Percentiles rank a stretch among this genome's conserved stretches.
phyloP scores from a whole-genome alignment of 2,113 vertebrate genomes.

The Ceyx cyanopectus region DNA sequence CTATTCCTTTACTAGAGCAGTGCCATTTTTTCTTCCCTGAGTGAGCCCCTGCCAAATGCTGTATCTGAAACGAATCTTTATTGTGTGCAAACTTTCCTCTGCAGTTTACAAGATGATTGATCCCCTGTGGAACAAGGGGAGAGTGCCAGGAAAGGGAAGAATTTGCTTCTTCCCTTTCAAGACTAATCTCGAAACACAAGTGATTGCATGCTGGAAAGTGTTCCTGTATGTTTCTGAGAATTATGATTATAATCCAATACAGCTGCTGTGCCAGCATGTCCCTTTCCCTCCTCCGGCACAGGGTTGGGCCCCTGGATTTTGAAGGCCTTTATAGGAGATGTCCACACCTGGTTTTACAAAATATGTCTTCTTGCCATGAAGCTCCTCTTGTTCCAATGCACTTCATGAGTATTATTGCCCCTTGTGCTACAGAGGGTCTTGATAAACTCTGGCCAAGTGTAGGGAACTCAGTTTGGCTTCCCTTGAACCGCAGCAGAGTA shows the following conservation, averaged over 20 bases:
- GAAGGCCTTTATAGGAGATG: not conserved
- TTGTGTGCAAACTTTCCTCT: not conserved
- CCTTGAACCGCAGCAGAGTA: not conserved
- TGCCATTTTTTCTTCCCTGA: not conserved
- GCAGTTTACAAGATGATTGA: slow-evolving; percentile 3
- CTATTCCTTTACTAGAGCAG: not conserved
- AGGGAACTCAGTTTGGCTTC: not conserved
- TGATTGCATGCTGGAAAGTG: not conserved
- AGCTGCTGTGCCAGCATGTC: slow-evolving; percentile 1
- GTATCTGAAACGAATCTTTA: slow-evolving; percentile 35
- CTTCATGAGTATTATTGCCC: not conserved
- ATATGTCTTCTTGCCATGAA: not conserved
- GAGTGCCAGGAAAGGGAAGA: slow-evolving; percentile 41
- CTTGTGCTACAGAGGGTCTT: not conserved
- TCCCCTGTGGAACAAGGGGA: slow-evolving; percentile 27
- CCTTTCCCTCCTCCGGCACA: not conserved
- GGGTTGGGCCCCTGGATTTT: not conserved
- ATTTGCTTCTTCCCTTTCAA: not conserved
- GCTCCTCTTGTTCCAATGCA: not conserved
- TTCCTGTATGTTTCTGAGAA: slow-evolving; percentile 19
- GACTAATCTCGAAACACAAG: not conserved
- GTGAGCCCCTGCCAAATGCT: not conserved
- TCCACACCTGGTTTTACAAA: not conserved
- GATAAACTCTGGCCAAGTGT: not conserved
- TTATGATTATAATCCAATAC: not conserved